Conservation (phyloP, 2,888 invertebrate species). For the Tenthredo notha region DNA sequence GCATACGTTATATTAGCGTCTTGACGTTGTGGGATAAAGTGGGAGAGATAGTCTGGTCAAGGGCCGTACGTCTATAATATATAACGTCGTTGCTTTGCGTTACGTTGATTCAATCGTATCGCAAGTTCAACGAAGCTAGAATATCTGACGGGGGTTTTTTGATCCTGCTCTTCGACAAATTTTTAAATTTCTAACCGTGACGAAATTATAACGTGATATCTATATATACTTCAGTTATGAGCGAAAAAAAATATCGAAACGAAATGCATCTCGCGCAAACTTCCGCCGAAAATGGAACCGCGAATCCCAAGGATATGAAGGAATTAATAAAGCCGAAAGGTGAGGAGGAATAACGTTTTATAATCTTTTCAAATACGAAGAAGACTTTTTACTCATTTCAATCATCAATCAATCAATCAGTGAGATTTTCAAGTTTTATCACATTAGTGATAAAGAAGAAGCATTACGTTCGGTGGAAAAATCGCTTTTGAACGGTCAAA, state of each 20-base stretch:
- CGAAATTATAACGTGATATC: not conserved
- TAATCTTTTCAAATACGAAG: not conserved
- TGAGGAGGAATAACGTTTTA: not conserved
- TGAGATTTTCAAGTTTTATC: too few relatives aligned
- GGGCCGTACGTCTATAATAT: constrained; percentile 31
- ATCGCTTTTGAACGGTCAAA: too few relatives aligned
- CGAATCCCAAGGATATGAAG: not conserved
- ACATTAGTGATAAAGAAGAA: too few relatives aligned
- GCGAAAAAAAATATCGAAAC: not conserved
- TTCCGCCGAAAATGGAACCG: constrained; percentile 22
- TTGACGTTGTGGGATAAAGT: not conserved
- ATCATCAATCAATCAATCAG: too few relatives aligned
- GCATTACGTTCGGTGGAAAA: too few relatives aligned
- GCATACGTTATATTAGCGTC: not conserved
- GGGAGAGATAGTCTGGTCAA: constrained; percentile 36
- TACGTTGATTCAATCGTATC: constrained; percentile 38
- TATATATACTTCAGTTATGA: not conserved
- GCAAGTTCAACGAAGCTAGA: not conserved
- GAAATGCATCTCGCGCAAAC: not conserved
- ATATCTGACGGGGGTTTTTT: not conserved
- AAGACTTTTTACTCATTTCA: too few relatives aligned
- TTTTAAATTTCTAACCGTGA: not conserved
- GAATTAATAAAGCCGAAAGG: constrained; percentile 13
- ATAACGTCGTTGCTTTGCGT: constrained; percentile 15
- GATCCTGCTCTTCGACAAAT: not conserved